These are phyloP conservation scores for Calameuta filiformis DNA, from an alignment of 2,888 invertebrate genomes.

Conservation along the genomic window DNA sequence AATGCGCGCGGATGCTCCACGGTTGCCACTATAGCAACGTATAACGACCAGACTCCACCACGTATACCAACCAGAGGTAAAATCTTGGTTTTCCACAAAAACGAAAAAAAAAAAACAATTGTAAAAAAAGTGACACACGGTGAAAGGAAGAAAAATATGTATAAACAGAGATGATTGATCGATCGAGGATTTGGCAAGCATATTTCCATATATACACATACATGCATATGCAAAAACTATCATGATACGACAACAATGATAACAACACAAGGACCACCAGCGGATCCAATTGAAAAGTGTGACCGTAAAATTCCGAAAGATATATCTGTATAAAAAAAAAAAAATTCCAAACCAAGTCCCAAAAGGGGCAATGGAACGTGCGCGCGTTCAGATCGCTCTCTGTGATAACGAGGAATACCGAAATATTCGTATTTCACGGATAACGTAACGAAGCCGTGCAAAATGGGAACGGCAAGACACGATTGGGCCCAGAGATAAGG, in stretches of 20 bases:
- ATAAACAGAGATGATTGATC: neutral
- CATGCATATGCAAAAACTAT: neutral
- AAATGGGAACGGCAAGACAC: conserved; percentile 48
- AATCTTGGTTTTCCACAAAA: neutral
- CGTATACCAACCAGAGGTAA: neutral
- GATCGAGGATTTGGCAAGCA: neutral
- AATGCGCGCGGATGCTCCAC: neutral
- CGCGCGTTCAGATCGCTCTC: neutral
- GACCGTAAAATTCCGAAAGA: conserved; percentile 14
- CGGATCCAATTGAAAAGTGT: conserved; percentile 8
- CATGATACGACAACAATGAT: neutral
- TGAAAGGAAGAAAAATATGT: neutral
- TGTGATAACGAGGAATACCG: neutral
- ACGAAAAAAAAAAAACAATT: neutral
- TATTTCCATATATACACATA: neutral
- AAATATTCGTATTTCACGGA: neutral
- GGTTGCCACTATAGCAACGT: neutral
- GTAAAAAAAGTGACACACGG: neutral
- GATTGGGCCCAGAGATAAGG: conserved; percentile 53
- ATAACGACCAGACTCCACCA: neutral
- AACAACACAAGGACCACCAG: conserved; percentile 3
- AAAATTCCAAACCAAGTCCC: neutral
- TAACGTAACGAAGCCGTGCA: conserved; percentile 42
- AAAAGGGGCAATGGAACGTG: neutral
- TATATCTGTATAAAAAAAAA: neutral